Evolutionary conservation across 2,797 vertebrate species (phyloP).

Genomic region (Sebastes reedi): DNA sequence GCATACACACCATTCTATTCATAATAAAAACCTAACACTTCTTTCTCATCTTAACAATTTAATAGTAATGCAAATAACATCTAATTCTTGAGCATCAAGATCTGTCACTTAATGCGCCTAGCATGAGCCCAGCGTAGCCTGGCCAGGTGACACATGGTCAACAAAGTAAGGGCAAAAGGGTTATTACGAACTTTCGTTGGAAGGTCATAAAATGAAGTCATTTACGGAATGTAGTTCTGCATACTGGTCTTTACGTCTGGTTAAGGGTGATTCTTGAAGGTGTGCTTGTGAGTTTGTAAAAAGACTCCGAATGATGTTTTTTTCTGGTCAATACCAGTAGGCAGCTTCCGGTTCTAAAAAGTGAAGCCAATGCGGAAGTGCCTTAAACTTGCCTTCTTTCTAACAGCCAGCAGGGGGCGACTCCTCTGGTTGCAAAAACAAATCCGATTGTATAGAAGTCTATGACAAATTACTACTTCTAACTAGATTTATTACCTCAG

Average conservation of each 20-base stretch:
- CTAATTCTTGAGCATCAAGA: not conserved
- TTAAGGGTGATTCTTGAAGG: not conserved
- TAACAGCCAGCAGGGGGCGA: too few relatives aligned
- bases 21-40: not conserved
- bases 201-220: not conserved
- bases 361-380: too few relatives aligned
- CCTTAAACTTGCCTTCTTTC: too few relatives aligned
- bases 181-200: not conserved
- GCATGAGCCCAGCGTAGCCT: not conserved
- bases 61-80: not conserved
- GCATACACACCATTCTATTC: not conserved
- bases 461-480: too few relatives aligned
- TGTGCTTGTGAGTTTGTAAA: not conserved
- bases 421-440: too few relatives aligned
- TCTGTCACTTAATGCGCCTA: not conserved
- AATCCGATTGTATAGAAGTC: fast-evolving
- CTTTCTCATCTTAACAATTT: not conserved
- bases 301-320: not conserved
- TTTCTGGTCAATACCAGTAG: not conserved
- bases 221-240: not conserved
- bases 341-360: fast-evolving
- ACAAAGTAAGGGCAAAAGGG: not conserved
- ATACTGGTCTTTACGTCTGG: not conserved
- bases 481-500: too few relatives aligned
- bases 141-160: not conserved